A percentile compares a stretch with the other conserved stretches of the same genome.
Evolutionary conservation across 2,888 invertebrate genomes (phyloP).

Genomic region (Lysandra coridon): DNA sequence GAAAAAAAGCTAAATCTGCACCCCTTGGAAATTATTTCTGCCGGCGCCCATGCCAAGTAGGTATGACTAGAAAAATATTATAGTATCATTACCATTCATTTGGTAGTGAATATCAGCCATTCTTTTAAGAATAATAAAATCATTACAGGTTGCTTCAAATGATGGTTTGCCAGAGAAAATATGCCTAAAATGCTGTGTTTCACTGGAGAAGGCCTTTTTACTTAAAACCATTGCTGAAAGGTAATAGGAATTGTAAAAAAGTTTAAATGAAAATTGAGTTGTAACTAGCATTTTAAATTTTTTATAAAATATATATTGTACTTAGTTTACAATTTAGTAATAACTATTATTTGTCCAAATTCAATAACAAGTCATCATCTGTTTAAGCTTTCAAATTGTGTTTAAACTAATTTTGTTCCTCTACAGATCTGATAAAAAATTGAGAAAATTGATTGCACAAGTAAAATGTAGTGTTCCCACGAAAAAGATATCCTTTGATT

Average conservation of each 20-base stretch:
- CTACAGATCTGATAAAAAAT: slow-evolving; percentile 65
- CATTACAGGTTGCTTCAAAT: slow-evolving; percentile 61
- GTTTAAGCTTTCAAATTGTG: neutral
- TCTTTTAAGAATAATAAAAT: neutral
- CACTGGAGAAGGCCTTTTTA: slow-evolving; percentile 71
- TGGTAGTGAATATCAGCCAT: neutral
- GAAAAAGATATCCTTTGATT: slow-evolving; percentile 74
- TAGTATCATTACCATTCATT: too few species aligned
- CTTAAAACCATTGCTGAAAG: slow-evolving; percentile 75
- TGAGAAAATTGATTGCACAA: slow-evolving; percentile 59
- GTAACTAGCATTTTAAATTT: too few species aligned
- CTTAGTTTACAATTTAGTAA: too few species aligned
- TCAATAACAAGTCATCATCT: too few species aligned
- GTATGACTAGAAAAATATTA: neutral
- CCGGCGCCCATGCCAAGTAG: too few species aligned
- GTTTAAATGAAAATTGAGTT: too few species aligned
- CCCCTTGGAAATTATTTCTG: too few species aligned
- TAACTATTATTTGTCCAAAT: too few species aligned
- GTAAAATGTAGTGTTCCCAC: slow-evolving; percentile 56
- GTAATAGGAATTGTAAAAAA: slow-evolving; percentile 46
- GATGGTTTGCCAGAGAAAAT: slow-evolving; percentile 76
- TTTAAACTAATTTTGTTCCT: slow-evolving; percentile 29
- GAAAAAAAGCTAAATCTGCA: too few species aligned
- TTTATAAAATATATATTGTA: too few species aligned
- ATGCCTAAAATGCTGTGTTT: slow-evolving; percentile 68